Evolutionary conservation across 1,140 invertebrate species (phyloP).

Genomic region (Scaptomyza pallida): DNA sequence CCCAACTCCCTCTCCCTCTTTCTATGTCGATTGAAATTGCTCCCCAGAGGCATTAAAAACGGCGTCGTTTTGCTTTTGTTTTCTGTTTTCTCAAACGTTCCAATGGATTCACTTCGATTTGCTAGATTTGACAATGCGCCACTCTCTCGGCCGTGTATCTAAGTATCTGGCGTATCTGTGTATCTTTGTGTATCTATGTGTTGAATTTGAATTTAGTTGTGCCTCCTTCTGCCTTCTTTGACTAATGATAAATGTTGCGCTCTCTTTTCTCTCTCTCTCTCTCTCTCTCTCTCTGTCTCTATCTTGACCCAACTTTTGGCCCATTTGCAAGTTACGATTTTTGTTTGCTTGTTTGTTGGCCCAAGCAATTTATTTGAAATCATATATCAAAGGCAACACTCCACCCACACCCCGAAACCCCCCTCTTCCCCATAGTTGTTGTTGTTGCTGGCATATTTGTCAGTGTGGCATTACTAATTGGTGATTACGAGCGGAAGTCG

Average conservation of each 20-base stretch:
- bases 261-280: not conserved
- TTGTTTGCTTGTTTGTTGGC: slow-evolving; percentile 7
- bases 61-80: not conserved
- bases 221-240: slow-evolving; percentile 43
- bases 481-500: slow-evolving; percentile 83
- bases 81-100: slow-evolving; percentile 53
- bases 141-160: slow-evolving; percentile 14
- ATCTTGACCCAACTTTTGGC: slow-evolving; percentile 66
- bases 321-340: slow-evolving; percentile 62
- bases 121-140: slow-evolving; percentile 69
- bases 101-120: slow-evolving; percentile 74
- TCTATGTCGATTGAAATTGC: slow-evolving; percentile 50
- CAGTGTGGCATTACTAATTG: slow-evolving; percentile 83
- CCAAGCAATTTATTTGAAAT: slow-evolving; percentile 77
- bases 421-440: slow-evolving; percentile 20
- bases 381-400: slow-evolving; percentile 75
- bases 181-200: slow-evolving; percentile 24
- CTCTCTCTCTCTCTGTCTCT: not conserved
- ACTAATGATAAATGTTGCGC: slow-evolving; percentile 58
- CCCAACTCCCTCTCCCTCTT: too few species aligned
- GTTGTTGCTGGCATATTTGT: slow-evolving; percentile 72
- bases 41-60: slow-evolving; percentile 55
- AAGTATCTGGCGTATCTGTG: slow-evolving; percentile 5
- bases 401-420: not conserved
- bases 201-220: slow-evolving; percentile 62